phyloP scores from a whole-genome alignment of 2,113 vertebrate genomes.

The Poeciliopsis retropinna region DNA sequence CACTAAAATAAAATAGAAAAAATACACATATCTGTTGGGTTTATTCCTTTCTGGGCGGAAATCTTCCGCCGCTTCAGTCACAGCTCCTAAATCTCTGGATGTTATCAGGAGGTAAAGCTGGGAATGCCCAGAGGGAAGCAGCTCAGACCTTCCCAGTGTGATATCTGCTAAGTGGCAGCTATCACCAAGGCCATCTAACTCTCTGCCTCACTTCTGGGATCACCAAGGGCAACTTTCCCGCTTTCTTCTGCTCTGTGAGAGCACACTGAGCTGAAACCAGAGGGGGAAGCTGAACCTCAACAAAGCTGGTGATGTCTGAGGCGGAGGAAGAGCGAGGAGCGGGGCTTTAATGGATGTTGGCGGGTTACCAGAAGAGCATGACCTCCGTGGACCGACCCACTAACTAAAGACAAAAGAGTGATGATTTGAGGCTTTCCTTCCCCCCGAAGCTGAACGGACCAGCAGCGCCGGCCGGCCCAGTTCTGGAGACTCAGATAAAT shows the following conservation, averaged over 20 bases:
- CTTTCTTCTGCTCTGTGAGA: constrained; percentile 42
- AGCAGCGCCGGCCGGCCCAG: background rate
- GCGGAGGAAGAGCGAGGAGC: constrained; percentile 32
- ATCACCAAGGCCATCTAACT: constrained; percentile 66
- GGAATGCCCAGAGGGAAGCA: constrained; percentile 28
- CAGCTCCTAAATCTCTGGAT: constrained; percentile 18
- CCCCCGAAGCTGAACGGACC: constrained; percentile 8
- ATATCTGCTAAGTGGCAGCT: constrained; percentile 50
- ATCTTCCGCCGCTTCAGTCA: constrained; percentile 5
- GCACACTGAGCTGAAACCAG: constrained; percentile 3
- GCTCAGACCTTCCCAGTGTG: constrained; percentile 33
- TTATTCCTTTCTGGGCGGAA: background rate
- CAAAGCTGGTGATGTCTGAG: constrained; percentile 17
- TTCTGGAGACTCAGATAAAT: constrained; percentile 47
- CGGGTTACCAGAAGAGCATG: constrained; percentile 28
- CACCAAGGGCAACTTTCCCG: constrained; percentile 67
- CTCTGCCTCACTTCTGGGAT: constrained; percentile 59
- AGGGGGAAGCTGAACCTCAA: background rate
- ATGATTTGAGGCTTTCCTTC: constrained; percentile 31
- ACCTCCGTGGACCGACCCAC: constrained; percentile 33
- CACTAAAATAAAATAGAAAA: background rate
- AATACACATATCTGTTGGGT: background rate
- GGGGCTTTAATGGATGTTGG: constrained; percentile 51
- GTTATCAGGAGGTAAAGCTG: constrained; percentile 22
- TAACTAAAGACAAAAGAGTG: constrained; percentile 42